These are phyloP conservation scores for Gobiocypris rarus DNA, from an alignment of 2,113 vertebrate genomes.

Conservation along the genomic window DNA sequence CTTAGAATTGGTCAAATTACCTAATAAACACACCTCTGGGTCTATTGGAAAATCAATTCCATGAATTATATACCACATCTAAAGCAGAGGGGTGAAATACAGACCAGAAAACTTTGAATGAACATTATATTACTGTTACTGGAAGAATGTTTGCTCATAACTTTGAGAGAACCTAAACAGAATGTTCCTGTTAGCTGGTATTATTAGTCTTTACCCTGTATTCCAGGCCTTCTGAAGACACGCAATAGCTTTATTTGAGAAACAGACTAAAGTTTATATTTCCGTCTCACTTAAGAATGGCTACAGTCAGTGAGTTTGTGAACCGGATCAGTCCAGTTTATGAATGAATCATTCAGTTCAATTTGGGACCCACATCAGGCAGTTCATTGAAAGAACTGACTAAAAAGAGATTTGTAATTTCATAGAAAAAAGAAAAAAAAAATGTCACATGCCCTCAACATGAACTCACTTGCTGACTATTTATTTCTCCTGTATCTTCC, in stretches of 20 bases:
- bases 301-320: neutral
- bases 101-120: too few relatives aligned
- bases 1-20: neutral
- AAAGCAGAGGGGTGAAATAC: too few relatives aligned
- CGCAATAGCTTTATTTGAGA: neutral
- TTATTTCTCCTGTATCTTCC: conserved; percentile 14
- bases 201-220: neutral
- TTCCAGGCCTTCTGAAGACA: neutral
- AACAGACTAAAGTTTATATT: neutral
- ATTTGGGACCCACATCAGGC: neutral
- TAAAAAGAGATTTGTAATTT: neutral
- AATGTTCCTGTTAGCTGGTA: too few relatives aligned
- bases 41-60: too few relatives aligned
- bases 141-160: too few relatives aligned
- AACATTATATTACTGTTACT: too few relatives aligned
- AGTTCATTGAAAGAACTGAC: neutral
- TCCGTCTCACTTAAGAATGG: neutral
- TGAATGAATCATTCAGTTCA: neutral
- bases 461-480: neutral
- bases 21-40: too few relatives aligned
- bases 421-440: neutral
- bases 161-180: too few relatives aligned
- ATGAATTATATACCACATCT: too few relatives aligned
- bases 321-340: neutral
- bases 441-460: neutral